Evolutionary conservation across 2,797 vertebrate species (phyloP).

Genomic region (Amniataba percoides): DNA sequence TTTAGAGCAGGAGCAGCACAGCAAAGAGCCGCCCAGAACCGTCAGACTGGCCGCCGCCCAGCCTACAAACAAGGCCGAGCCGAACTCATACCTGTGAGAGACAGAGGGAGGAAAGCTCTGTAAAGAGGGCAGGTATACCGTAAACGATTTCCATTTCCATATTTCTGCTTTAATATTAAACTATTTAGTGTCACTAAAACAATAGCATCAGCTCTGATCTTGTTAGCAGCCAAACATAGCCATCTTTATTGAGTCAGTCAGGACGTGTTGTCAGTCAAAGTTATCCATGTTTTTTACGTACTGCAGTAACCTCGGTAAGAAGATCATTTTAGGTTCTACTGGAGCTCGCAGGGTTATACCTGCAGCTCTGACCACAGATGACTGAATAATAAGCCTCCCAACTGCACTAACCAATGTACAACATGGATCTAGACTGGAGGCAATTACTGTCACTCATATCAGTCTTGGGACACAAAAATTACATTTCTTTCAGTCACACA

Average conservation of each 20-base stretch:
- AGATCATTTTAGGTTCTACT: background rate
- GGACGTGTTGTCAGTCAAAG: background rate
- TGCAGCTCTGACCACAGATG: background rate
- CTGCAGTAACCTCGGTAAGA: background rate
- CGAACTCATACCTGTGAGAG: conserved; percentile 93
- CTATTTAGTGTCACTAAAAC: background rate
- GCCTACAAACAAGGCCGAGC: conserved; percentile 94
- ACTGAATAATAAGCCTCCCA: background rate
- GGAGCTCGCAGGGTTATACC: background rate
- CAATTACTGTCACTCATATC: background rate
- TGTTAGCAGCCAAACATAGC: background rate
- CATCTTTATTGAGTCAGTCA: background rate
- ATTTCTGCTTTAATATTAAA: background rate
- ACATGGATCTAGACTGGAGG: background rate
- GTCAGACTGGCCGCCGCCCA: conserved; percentile 94
- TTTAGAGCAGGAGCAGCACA: conserved; percentile 94
- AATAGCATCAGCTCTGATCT: background rate
- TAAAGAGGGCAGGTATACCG: background rate
- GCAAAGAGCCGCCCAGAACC: conserved; percentile 92
- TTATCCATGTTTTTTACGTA: background rate
- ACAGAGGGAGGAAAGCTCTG: conserved; percentile 18
- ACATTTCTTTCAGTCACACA: background rate
- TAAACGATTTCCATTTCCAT: no score
- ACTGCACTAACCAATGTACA: background rate
- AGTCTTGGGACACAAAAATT: background rate